phyloP scores from a whole-genome alignment of 2,797 vertebrate genomes.

The Myotis vivesi region DNA sequence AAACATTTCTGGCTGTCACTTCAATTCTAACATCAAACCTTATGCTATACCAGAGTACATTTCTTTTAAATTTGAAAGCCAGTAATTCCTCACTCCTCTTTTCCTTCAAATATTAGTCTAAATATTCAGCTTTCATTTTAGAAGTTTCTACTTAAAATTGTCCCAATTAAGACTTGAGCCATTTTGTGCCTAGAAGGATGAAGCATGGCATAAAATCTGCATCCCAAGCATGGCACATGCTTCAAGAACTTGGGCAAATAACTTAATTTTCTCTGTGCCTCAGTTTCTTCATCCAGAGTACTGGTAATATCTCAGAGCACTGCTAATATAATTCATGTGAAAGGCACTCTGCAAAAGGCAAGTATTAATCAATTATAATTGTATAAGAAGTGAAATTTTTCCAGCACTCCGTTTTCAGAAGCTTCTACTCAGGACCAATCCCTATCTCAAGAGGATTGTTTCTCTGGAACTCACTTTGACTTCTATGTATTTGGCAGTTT shows the following conservation, averaged over 20 bases:
- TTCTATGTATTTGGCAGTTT: not conserved
- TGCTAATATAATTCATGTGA: not conserved
- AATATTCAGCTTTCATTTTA: not conserved
- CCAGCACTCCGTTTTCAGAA: not conserved
- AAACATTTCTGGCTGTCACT: not conserved
- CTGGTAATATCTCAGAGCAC: not conserved
- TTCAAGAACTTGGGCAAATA: not conserved
- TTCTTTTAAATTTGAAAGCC: slow-evolving; percentile 1
- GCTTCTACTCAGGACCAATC: not conserved
- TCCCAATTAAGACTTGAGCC: not conserved
- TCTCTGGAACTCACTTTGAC: not conserved
- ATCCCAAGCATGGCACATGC: not conserved
- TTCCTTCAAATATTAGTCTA: not conserved
- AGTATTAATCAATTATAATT: not conserved
- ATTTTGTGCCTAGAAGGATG: not conserved
- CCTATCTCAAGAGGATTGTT: not conserved
- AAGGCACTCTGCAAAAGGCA: not conserved
- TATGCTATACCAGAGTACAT: not conserved
- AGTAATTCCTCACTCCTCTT: not conserved
- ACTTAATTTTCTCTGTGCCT: not conserved
- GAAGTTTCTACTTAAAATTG: slow-evolving; percentile 4
- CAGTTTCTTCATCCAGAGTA: not conserved
- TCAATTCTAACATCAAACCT: slow-evolving; percentile 15
- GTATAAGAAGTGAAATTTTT: not conserved
- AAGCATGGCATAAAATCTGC: not conserved